Evolutionary conservation across 2,797 vertebrate genomes (phyloP), one percentile per base, ranked within the genome.

Genomic region (Malurus splendens): DNA sequence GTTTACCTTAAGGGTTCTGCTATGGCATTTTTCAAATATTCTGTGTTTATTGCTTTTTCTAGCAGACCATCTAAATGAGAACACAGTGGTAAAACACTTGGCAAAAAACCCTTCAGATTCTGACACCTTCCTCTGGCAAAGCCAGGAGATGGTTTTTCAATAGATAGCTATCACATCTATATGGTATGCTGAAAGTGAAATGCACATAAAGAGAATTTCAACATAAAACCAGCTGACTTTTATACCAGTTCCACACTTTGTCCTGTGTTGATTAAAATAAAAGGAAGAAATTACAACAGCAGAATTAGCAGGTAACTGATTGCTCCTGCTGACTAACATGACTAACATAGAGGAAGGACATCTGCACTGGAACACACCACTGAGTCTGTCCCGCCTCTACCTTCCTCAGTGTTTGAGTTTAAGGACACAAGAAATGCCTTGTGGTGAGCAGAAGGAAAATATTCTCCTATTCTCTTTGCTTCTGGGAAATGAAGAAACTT

Each of bases 11-110:
- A 95, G 90, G 80, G 61, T 57, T 95, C 82, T 85, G 41, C 54
- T 72, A 48, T 60, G 62, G 70, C 72, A 94, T 94, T 95, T 94
- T 91, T 87, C 78, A 96, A 68, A 92, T 86, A 91, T 88, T 94
- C 61, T 61, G 24, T 88, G 60, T 96, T 95, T 95, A 94, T 90
- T 2, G 0, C 60, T 86, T 90, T 95, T 93, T 93, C 90, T 92
- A 82, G 78, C 30, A 59, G 75, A 89, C 55, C 22, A 36, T 79
- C 86, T 86, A 73, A 92, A 90, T 64, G 67, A 86, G 24, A 92
- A 76, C 95, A 94, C 59, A 90, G 65, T 14, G 24, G 71, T 55
- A 92, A 91, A 77, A 71, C 50, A 87, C 81, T 86, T 32, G 86
- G 78, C 42, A 93, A 79, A 86, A 80, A 81, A 79, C 25, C 25